Conservation (phyloP, 2,888 invertebrate species). For the Stenodera caucasica region DNA sequence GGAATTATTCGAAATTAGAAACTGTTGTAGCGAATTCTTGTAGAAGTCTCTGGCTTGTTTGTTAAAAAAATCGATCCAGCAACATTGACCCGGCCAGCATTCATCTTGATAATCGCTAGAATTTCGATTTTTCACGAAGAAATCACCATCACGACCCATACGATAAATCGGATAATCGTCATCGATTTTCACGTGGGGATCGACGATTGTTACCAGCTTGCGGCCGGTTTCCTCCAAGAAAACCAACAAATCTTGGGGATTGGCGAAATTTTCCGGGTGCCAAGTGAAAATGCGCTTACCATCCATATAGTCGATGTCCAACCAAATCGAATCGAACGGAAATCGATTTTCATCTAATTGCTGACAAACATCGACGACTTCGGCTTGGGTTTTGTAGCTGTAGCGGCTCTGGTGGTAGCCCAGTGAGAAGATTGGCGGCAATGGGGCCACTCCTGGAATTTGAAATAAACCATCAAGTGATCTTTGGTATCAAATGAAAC, state of each 20-base stretch:
- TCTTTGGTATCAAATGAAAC: slow-evolving; percentile 65
- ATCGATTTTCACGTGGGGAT: slow-evolving; percentile 96
- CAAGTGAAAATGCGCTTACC: slow-evolving; percentile 81
- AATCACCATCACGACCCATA: slow-evolving; percentile 74
- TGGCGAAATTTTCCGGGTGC: slow-evolving; percentile 84
- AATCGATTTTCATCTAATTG: slow-evolving; percentile 88
- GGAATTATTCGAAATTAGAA: slow-evolving; percentile 70
- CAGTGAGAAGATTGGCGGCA: slow-evolving; percentile 44
- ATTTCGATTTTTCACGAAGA: slow-evolving; percentile 84
- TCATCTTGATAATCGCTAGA: slow-evolving; percentile 85
- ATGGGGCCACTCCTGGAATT: slow-evolving; percentile 63
- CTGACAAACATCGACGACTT: slow-evolving; percentile 78
- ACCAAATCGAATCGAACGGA: slow-evolving; percentile 94
- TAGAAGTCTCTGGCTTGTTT: slow-evolving; percentile 83
- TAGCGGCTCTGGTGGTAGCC: slow-evolving; percentile 43
- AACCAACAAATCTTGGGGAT: slow-evolving; percentile 61
- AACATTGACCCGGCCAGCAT: slow-evolving; percentile 96
- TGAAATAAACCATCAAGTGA: background rate
- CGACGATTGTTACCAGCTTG: slow-evolving; percentile 89
- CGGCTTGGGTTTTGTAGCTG: slow-evolving; percentile 96
- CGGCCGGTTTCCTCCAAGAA: slow-evolving; percentile 85
- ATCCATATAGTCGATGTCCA: slow-evolving; percentile 98
- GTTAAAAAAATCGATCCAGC: slow-evolving; percentile 91
- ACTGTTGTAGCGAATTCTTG: slow-evolving; percentile 66
- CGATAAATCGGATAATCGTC: slow-evolving; percentile 82